Evolutionary conservation across 2,113 vertebrate species (phyloP).

Genomic region (Strix aluco): DNA sequence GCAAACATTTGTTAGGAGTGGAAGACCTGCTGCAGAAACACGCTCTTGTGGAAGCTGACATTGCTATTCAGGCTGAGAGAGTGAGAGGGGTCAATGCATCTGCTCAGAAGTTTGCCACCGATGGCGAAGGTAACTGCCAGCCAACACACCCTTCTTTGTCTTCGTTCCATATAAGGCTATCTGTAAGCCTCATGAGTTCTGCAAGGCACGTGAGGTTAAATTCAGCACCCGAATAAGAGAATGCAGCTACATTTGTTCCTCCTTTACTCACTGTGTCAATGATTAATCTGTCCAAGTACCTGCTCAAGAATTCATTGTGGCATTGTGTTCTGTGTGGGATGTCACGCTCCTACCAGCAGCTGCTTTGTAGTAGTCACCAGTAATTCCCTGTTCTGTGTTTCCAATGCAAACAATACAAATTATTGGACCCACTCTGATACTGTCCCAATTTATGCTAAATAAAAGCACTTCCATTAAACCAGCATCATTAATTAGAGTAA

Average conservation of each 20-base stretch:
- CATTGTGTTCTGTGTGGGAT: neutral
- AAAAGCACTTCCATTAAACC: neutral
- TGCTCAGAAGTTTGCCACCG: slow-evolving; percentile 86
- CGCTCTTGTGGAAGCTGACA: slow-evolving; percentile 92
- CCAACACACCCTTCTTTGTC: neutral
- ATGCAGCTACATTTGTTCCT: neutral
- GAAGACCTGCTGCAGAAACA: slow-evolving; percentile 97
- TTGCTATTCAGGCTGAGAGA: slow-evolving; percentile 90
- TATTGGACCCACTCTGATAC: neutral
- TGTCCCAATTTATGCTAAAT: neutral
- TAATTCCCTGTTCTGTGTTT: neutral
- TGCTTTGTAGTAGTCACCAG: neutral
- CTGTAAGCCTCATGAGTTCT: neutral
- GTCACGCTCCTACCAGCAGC: neutral
- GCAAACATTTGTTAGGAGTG: slow-evolving; percentile 92
- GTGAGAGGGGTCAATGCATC: slow-evolving; percentile 89
- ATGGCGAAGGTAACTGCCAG: slow-evolving; percentile 80
- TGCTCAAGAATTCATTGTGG: neutral
- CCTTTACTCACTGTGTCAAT: neutral
- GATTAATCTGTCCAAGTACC: neutral
- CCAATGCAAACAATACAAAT: neutral
- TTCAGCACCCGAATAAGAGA: neutral
- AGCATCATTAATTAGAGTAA: neutral
- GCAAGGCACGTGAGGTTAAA: neutral
- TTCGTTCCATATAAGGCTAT: neutral